Evolutionary conservation across 2,888 invertebrate genomes (phyloP), one percentile per base, ranked within the genome.

Genomic region (Leucoma salicis): DNA sequence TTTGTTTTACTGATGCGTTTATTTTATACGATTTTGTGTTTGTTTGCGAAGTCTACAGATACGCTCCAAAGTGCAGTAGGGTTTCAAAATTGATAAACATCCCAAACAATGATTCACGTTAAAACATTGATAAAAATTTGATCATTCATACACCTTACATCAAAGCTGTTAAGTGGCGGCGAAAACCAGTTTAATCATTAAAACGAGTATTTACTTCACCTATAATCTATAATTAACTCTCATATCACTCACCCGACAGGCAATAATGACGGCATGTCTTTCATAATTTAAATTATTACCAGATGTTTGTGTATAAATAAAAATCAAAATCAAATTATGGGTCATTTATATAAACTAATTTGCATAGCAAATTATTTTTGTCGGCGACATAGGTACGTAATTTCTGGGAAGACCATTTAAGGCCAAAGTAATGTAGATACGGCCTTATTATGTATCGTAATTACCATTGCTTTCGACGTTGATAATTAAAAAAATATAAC

Each of bases 291-390:
- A 55, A 55, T 60, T 55, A 63, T 49, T 49, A 41, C 48, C 34
- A 36, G 57, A 53, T 49, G 51, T 55, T 54, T 57, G 43, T 50
- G 35, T 48, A 57, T 62, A 57, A 55, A 57, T 53, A 61, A 61
- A 59, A 63, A 59, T n/a, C 57, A 49, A 63, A 63, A 61, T 64
- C 55, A 59, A 61, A 64, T 66, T 63, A 59, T 55, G 43, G 44
- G 45, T 59, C 61, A 56, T 63, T 69, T 66, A 67, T 63, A 59
- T 63, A 63, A 66, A 62, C 49, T 63, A 68, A 74, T 74, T 73
- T 74, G 66, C 74, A 71, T 72, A 59, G 68, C 63, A 62, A 71
- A 63, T 46, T 44, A 50, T 57, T 44, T 41, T 42, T 38, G 51
- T 45, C 56, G 56, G 58, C 57, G 61, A 60, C 61, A 62, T 46